Evolutionary conservation across 2,113 vertebrate species (phyloP), one percentile per base, ranked within the genome.

Genomic region (Polypterus bichir): DNA sequence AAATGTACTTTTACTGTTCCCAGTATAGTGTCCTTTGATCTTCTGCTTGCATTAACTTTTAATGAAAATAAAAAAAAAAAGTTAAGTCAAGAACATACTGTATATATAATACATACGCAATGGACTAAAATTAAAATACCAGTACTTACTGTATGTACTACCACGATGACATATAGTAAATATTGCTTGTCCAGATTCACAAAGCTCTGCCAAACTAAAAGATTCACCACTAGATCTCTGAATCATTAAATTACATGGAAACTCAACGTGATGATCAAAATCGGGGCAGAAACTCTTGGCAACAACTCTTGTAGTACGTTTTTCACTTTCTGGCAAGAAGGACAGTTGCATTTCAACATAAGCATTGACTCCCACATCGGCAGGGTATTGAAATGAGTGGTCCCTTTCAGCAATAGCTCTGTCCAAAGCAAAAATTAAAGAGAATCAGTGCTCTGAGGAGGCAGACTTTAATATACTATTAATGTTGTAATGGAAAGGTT

Each of bases 161-260:
- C 77, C 87, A 78, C 79, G 84, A 75, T 97, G 91, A 78, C 88
- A 92, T 64, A 98, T 5, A 45, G 85, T 94, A 72, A 96, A 92
- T 64, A 77, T 3, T 1, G 89, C 78, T 57, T 68, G 73, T 4
- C 87, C 86, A 53, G 80, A 83, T 2, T 91, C 77, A 59, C 98
- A 66, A 57, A 91, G 73, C 27, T 99, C 96, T 10, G 90, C 96
- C 66, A 99, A 81, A 69, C 87, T 92, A 73, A 82, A 79, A 47
- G 81, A 68, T 71, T 94, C 90, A 59, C 95, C 93, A 0, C 62
- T 80, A 62, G 83, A 84, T 63, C 77, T 84, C 68, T 86, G 88
- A 44, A 79, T 10, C 9, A 90, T 48, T 61, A 94, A 78, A 6
- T 78, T 71, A 70, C 93, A 98, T 0, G 82, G 75, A 49, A 95